These are phyloP conservation scores for Lingula anatina DNA, from an alignment of 2,888 invertebrate genomes.

Conservation along the genomic window DNA sequence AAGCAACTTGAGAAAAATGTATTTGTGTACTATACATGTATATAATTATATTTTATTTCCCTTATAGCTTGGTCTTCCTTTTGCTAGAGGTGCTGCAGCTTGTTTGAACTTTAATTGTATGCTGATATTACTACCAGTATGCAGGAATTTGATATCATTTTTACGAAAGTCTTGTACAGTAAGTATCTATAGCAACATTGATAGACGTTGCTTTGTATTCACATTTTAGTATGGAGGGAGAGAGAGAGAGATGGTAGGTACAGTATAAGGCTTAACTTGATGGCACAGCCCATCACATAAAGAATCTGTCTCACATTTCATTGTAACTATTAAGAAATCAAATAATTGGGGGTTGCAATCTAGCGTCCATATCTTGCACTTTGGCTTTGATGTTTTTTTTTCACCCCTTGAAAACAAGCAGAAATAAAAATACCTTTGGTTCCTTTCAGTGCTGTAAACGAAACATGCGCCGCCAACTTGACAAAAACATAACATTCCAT, in stretches of 20 bases:
- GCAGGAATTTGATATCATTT: constrained; percentile 47
- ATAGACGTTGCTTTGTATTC: neutral
- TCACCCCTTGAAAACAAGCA: too few species aligned
- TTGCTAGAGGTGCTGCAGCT: constrained; percentile 48
- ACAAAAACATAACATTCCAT: constrained; percentile 49
- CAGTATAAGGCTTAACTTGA: neutral
- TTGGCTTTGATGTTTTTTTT: too few species aligned
- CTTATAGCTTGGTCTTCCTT: constrained; percentile 34
- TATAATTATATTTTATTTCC: neutral
- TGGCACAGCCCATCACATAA: too few species aligned
- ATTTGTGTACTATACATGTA: neutral
- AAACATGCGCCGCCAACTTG: constrained; percentile 36
- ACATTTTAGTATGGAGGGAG: neutral
- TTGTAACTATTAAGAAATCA: too few species aligned
- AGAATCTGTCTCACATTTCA: too few species aligned
- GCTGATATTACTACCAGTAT: constrained; percentile 49
- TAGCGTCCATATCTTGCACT: too few species aligned
- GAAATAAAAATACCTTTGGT: too few species aligned
- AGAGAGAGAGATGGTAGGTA: neutral
- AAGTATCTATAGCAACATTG: constrained; percentile 1
- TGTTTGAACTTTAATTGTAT: constrained; percentile 50
- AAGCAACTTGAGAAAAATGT: neutral
- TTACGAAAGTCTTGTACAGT: constrained; percentile 38
- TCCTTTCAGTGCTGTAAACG: constrained; percentile 27
- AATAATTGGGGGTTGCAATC: too few species aligned